Evolutionary conservation across 2,113 vertebrate genomes (phyloP).

Genomic region (Oryzias celebensis): DNA sequence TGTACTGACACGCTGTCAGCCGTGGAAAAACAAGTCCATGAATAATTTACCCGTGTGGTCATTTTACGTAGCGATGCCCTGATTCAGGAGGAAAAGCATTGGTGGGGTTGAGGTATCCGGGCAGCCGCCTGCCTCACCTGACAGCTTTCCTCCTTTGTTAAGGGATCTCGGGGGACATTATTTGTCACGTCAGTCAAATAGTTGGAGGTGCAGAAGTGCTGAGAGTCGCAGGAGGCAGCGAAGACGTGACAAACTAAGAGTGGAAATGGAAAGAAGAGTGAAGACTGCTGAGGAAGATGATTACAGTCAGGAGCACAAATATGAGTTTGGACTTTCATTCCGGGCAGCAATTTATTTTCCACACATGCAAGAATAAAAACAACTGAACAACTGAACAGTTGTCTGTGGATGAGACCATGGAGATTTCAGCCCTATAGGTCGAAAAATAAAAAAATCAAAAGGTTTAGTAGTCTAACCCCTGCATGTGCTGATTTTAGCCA

Average conservation of each 20-base stretch:
- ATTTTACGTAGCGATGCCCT: slow-evolving; percentile 21
- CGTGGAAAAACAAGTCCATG: slow-evolving; percentile 11
- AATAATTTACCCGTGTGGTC: slow-evolving; percentile 53
- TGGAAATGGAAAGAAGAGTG: background rate
- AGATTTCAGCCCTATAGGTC: too few relatives aligned
- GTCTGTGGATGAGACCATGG: too few relatives aligned
- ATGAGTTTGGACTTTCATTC: too few relatives aligned
- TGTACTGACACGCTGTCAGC: background rate
- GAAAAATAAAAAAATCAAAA: too few relatives aligned
- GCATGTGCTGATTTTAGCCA: too few relatives aligned
- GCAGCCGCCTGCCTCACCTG: slow-evolving; percentile 8
- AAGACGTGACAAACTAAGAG: background rate
- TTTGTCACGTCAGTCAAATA: slow-evolving; percentile 21
- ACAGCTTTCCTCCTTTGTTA: slow-evolving; percentile 13
- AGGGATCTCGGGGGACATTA: background rate
- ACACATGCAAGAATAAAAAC: background rate
- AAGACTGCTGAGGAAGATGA: background rate
- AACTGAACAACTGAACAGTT: too few relatives aligned
- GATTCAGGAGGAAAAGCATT: slow-evolving; percentile 11
- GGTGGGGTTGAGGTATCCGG: background rate
- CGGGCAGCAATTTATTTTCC: background rate
- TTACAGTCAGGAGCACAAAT: background rate
- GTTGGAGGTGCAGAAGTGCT: slow-evolving; percentile 9
- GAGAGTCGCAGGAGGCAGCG: background rate
- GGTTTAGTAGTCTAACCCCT: too few relatives aligned